Percentiles rank a stretch among this genome's conserved stretches.
These are phyloP conservation scores for Eupithecia insigniata DNA, from an alignment of 2,888 invertebrate genomes.

Conservation along the genomic window DNA sequence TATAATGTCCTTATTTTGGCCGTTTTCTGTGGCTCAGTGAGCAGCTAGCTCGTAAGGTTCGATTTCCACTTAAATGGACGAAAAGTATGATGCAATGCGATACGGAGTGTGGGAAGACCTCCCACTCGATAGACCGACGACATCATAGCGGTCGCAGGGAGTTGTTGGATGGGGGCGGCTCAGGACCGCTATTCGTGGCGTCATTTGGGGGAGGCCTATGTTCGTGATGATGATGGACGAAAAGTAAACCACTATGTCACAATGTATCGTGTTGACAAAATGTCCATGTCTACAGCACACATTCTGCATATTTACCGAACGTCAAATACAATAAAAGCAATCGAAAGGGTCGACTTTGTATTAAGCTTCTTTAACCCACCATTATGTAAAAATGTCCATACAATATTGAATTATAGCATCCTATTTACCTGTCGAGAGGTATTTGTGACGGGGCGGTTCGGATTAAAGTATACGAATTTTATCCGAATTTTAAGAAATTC, in stretches of 20 bases:
- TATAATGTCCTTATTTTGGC: too few species aligned
- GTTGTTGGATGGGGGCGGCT: too few species aligned
- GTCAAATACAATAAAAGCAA: constrained; percentile 42
- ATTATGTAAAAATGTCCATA: constrained; percentile 43
- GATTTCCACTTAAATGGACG: not conserved
- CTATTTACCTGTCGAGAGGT: constrained; percentile 41
- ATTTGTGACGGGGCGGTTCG: constrained; percentile 28
- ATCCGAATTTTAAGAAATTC: constrained; percentile 20
- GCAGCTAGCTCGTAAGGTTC: not conserved
- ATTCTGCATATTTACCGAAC: constrained; percentile 12
- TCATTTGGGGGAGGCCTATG: too few species aligned
- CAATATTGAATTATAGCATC: constrained; percentile 43
- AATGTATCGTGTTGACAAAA: not conserved
- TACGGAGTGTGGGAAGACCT: too few species aligned
- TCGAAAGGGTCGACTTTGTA: constrained; percentile 33
- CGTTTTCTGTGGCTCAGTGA: not conserved
- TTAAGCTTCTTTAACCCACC: constrained; percentile 32
- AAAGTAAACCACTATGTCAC: too few species aligned
- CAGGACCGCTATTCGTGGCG: too few species aligned
- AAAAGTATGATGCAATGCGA: too few species aligned
- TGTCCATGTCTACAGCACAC: not conserved
- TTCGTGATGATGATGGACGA: too few species aligned
- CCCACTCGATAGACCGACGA: too few species aligned
- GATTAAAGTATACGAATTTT: constrained; percentile 24
- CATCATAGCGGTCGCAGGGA: too few species aligned